Base-by-base conservation (phyloP, 2,888 invertebrate species). In the Mesopsocus fuscifrons region DNA sequence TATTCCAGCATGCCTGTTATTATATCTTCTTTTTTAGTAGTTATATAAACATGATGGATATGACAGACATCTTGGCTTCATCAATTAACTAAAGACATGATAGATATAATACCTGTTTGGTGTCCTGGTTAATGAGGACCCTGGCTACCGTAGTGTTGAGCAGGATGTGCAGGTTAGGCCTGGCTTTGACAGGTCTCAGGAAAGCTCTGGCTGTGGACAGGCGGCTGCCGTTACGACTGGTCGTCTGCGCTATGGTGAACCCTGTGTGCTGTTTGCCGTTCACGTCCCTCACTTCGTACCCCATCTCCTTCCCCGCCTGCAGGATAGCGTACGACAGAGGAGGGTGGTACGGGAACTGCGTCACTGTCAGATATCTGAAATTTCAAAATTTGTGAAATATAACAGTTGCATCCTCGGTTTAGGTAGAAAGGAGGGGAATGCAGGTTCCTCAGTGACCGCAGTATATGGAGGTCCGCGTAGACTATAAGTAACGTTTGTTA, bases 231-330 rank as follows among this genome's bases (percentile, higher is more conserved):
- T 88, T 83, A 51, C 78, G 71, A 51, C 79, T 77, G 0, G 85
- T 89, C 20, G 85, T 88, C 59, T 89, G 89, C 0, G 88, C 87
- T 48, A 89, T 88, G 46, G 76, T 68, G 58, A 89, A 88, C 2
- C 89, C 88, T 0, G 83, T 78, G 56, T 84, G 78, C 20, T 69
- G 68, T 20, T 67, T 69, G 1, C 88, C 88, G 60, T 89, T 89
- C 16, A 87, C 63, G 57, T 89, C 89, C n/a, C 77, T 68, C 2
- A 72, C 66, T 23, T 46, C 32, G 32, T 45, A 50, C 74, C 81
- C 83, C 46, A 84, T 55, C 59, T 84, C 83, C 54, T 76, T 74
- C 41, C 77, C 84, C 45, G 71, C 85, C 53, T 82, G 77, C 1
- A 87, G 65, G 16, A 87, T 66, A 15, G 83, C 78, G 52, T 72